Evolutionary conservation across 1,140 invertebrate species (phyloP).

Genomic region (Drosophila asahinai): DNA sequence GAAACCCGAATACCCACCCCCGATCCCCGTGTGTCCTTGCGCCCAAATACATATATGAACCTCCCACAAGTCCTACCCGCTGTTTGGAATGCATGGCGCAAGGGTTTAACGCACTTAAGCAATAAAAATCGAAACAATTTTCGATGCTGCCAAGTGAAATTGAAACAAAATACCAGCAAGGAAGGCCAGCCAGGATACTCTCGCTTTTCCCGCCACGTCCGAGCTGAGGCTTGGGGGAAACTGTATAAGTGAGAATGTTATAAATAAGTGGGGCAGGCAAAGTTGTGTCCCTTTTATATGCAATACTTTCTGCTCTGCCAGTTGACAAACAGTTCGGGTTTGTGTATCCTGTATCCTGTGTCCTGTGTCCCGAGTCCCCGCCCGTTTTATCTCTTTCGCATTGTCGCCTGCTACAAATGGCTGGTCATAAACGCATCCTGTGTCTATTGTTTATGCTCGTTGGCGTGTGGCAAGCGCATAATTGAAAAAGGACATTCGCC

Average conservation of each 20-base stretch:
- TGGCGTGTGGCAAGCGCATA: constrained; percentile 79
- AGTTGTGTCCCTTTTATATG: constrained; percentile 61
- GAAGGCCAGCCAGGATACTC: constrained; percentile 42
- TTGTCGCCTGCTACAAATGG: constrained; percentile 74
- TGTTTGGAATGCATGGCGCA: constrained; percentile 72
- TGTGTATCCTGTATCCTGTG: constrained; percentile 33
- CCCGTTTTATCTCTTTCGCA: constrained; percentile 56
- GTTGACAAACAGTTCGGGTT: constrained; percentile 76
- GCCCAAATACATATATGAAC: not conserved
- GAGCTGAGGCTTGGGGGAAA: constrained; percentile 13
- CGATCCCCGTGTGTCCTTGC: constrained; percentile 11
- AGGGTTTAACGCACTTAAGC: constrained; percentile 83
- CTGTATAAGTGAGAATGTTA: constrained; percentile 76
- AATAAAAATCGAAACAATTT: constrained; percentile 84
- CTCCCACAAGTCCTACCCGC: constrained; percentile 5
- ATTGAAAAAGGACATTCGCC: constrained; percentile 81
- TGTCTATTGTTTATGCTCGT: constrained; percentile 80
- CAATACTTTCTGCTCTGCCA: constrained; percentile 58
- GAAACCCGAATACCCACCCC: not conserved
- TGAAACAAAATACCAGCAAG: constrained; percentile 75
- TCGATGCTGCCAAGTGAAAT: constrained; percentile 81
- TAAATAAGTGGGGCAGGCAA: constrained; percentile 74
- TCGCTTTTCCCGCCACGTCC: constrained; percentile 49
- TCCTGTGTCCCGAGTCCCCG: constrained; percentile 12
- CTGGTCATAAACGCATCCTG: constrained; percentile 81